These are phyloP conservation scores for Pipa parva DNA, from an alignment of 2,113 vertebrate species.

Conservation along the genomic window DNA sequence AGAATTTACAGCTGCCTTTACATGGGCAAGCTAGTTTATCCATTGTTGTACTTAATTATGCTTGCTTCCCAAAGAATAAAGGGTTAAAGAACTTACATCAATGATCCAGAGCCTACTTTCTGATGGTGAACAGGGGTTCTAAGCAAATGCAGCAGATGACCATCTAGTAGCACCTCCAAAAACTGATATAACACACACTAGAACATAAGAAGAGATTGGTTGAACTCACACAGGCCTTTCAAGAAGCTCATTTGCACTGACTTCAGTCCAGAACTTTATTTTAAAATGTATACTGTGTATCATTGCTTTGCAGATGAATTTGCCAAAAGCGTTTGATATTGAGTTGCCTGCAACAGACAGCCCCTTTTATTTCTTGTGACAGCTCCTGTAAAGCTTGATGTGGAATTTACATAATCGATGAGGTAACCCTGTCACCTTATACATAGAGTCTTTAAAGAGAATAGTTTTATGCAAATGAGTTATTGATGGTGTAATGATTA, in stretches of 20 bases:
- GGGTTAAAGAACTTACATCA: no score
- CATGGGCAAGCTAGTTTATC: no score
- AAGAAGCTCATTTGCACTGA: slow-evolving; percentile 16
- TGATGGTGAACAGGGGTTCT: no score
- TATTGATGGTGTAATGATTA: slow-evolving; percentile 96
- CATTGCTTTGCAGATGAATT: slow-evolving; percentile 50
- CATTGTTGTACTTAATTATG: no score
- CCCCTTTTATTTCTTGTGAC: slow-evolving; percentile 82
- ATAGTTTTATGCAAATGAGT: slow-evolving; percentile 96
- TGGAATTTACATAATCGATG: slow-evolving; percentile 97
- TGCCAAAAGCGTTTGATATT: slow-evolving; percentile 55
- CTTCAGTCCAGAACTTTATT: slow-evolving; percentile 18
- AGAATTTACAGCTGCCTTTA: no score
- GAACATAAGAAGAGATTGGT: not conserved
- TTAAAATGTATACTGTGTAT: slow-evolving; percentile 33
- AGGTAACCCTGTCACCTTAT: slow-evolving; percentile 89
- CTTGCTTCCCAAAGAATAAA: no score
- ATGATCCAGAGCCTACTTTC: no score
- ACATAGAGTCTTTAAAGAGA: slow-evolving; percentile 87
- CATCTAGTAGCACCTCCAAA: no score
- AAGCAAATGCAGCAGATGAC: no score
- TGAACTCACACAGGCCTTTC: not conserved
- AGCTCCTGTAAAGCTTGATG: slow-evolving; percentile 80
- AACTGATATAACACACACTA: no score
- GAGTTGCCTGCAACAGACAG: slow-evolving; percentile 65